Conservation (phyloP, 2,888 invertebrate genomes). For the Podabrus alpinus region DNA sequence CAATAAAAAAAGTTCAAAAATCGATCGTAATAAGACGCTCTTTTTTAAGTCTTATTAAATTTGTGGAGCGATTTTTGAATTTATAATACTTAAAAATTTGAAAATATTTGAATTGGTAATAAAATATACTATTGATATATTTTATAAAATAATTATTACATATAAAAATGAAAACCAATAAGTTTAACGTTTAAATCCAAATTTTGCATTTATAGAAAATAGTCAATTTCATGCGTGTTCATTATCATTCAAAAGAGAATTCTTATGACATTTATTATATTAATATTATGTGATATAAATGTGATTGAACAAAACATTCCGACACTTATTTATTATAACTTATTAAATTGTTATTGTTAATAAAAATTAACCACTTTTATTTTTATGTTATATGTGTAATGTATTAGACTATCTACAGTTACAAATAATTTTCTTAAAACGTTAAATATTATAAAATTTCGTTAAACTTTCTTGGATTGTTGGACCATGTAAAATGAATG, state of each 20-base stretch:
- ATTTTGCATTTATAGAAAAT: slow-evolving; percentile 33
- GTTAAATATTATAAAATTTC: not conserved
- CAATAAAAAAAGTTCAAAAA: slow-evolving; percentile 39
- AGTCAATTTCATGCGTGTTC: slow-evolving; percentile 54
- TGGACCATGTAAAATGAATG: not conserved
- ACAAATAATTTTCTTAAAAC: not conserved
- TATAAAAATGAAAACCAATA: not conserved
- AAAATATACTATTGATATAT: not conserved
- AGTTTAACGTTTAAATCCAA: slow-evolving; percentile 4
- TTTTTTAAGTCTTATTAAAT: slow-evolving; percentile 50
- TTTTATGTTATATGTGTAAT: not conserved
- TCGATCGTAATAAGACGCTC: slow-evolving; percentile 51
- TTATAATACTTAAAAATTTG: not conserved
- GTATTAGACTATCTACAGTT: not conserved
- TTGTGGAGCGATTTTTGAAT: slow-evolving; percentile 55
- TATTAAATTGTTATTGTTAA: slow-evolving; percentile 16
- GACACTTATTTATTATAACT: not conserved
- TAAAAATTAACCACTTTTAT: slow-evolving; percentile 3
- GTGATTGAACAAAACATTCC: slow-evolving; percentile 27
- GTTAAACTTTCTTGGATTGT: not conserved
- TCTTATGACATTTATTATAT: slow-evolving; percentile 29
- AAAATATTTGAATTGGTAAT: not conserved
- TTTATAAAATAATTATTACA: not conserved
- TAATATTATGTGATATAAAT: slow-evolving; percentile 30
- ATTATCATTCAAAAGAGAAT: slow-evolving; percentile 36